Evolutionary conservation across 2,888 invertebrate species (phyloP), one percentile per base, ranked within the genome.

Genomic region (Netelia virgata): DNA sequence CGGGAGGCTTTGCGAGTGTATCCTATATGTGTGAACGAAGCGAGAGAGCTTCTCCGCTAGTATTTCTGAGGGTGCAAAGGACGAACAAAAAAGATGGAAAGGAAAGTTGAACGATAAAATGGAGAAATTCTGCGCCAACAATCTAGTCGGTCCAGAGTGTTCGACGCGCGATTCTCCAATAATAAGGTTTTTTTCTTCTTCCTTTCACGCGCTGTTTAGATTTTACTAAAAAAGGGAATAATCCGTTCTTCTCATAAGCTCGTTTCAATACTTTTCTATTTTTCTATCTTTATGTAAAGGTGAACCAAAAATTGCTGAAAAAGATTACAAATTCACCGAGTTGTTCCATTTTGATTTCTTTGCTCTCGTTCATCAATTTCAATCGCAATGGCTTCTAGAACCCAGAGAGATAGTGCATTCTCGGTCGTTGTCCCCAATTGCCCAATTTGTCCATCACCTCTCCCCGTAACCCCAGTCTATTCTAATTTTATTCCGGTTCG

Each of bases 21-120:
- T 75, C 68, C 36, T 75, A 75, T 18, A 50, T 63, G 55, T 57
- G 47, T 50, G 75, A 70, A 76, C 69, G 61, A 72, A 70, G 23
- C 28, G 76, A 28, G 82, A 64, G 76, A 16, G 66, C 55, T 64
- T 61, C 57, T 63, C 57, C 57, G 64, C 78, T 16, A 57, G 57
- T 8, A 72, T 82, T 73, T 73, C 53, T 14, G 18, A 77, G 73
- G 47, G 57, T 41, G 8, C 11, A 41, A 20, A 68, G 64, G 14
- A 64, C 41, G 66, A 75, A 75, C 64, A 47, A 59, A 43, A 63
- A 36, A 23, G 41, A n/a, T 16, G 76, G 57, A 68, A 64, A 83
- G 41, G 59, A 84, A 82, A 82, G 83, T 86, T 76, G 69, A 81
- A 79, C 81, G 86, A 86, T 87, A 84, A 87, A 87, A 86, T 84